Percentiles rank a stretch among this genome's conserved stretches.
Conservation (phyloP, 2,113 vertebrate genomes). For the Anthoscopus minutus region DNA sequence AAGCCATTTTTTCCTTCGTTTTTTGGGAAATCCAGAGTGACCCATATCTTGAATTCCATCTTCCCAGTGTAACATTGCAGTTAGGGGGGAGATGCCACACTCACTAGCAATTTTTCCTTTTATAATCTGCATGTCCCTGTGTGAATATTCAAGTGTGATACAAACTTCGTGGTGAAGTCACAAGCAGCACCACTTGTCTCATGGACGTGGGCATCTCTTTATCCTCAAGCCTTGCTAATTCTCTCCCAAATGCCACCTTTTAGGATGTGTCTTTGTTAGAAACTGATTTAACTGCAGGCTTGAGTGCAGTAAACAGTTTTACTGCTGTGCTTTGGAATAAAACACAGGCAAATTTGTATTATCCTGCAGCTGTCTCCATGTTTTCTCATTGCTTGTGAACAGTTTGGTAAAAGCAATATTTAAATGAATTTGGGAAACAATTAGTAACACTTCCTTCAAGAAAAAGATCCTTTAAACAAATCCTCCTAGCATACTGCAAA, state of each 20-base stretch:
- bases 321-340: neutral
- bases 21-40: neutral
- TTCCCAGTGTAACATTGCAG: neutral
- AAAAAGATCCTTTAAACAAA: neutral
- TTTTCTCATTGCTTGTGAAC: neutral
- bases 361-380: neutral
- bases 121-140: neutral
- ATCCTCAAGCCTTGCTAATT: neutral
- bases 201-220: neutral
- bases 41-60: neutral
- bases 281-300: neutral
- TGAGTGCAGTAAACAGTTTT: neutral
- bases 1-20: neutral
- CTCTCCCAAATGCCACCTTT: neutral
- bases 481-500: neutral
- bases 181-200: neutral
- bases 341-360: neutral
- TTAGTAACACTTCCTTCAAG: neutral
- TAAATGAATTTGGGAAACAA: neutral
- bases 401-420: neutral
- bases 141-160: neutral
- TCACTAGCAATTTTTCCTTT: neutral
- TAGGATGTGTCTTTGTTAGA: neutral
- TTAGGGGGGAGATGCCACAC: neutral
- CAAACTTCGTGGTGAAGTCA: neutral